phyloP scores from a whole-genome alignment of 2,888 invertebrate species.

The Conistra vaccinii region DNA sequence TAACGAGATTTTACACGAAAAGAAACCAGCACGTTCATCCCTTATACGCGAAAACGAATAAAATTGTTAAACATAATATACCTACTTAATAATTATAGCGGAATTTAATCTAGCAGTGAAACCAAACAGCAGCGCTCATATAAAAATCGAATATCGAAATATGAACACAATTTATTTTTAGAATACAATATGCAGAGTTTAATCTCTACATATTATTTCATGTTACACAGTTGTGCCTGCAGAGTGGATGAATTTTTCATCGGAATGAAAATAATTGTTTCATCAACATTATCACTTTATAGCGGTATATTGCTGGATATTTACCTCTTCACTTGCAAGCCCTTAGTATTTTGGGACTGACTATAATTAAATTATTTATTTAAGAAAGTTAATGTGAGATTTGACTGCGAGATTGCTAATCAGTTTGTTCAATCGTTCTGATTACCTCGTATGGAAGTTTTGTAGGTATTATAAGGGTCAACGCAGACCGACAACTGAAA shows the following conservation, averaged over 20 bases:
- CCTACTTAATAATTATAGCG: neutral
- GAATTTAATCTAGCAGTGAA: constrained; percentile 3
- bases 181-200: constrained; percentile 9
- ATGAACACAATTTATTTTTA: constrained; percentile 1
- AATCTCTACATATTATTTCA: neutral
- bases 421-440: neutral
- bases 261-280: neutral
- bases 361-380: neutral
- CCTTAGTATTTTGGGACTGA: neutral
- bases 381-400: neutral
- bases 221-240: neutral
- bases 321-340: neutral
- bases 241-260: neutral
- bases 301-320: neutral
- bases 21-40: constrained; percentile 20
- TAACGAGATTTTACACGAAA: constrained; percentile 20
- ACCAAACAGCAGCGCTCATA: constrained; percentile 1
- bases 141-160: constrained; percentile 10
- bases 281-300: neutral
- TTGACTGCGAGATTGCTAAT: neutral
- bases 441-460: neutral
- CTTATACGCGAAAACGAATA: constrained; percentile 2
- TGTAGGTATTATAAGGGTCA: too few relatives aligned
- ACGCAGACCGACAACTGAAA: too few relatives aligned
- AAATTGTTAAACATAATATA: constrained; percentile 9